Base-by-base conservation (phyloP, 2,888 invertebrate species). In the Podotricha telesiphe region DNA sequence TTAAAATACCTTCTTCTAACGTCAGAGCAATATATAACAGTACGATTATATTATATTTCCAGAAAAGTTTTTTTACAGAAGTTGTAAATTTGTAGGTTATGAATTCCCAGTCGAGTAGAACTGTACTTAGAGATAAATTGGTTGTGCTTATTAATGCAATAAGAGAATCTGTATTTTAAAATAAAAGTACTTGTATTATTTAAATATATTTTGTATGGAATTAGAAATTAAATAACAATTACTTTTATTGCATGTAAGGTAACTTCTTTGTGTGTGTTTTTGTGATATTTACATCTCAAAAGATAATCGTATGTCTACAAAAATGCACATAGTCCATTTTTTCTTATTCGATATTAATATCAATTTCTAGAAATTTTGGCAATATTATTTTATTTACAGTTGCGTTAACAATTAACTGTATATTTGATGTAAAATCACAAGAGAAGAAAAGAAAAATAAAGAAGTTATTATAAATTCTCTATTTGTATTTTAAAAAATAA, bases 21-120 rank as follows among this genome's bases (percentile, higher is more conserved):
- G 45, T n/a, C 45, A 22, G 11, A 5, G 6, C n/a, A 6, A 28
- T 17, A 17, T 45, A 11, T 28, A 22, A 59, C 5, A 17, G 37
- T 17, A 55, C 8, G 6, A 11, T 55, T 10, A 0, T 17, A 59
- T 59, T 17, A 45, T 17, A 11, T 59, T 45, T 28, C 17, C 22
- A 22, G 22, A 17, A 59, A 28, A 11, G 20, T 11, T 51, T 65
- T 65, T 59, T 4, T 15, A n/a, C 19, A 6, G 45, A 22, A 28
- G n/a, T 37, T 15, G 7, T 45, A 1, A 22, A 42, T 69, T 69
- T 65, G 37, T 69, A 69, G 69, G 65, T 68, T 68, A 68, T 34
- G 55, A 37, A 34, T 55, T 53, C 53, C n/a, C 17, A 17, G n/a
- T 34, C 1, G 28, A 5, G 17, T 28, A 10, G 17, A 34, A 17